Conservation (phyloP, 2,797 vertebrate genomes). For the Lacerta bilineata region DNA sequence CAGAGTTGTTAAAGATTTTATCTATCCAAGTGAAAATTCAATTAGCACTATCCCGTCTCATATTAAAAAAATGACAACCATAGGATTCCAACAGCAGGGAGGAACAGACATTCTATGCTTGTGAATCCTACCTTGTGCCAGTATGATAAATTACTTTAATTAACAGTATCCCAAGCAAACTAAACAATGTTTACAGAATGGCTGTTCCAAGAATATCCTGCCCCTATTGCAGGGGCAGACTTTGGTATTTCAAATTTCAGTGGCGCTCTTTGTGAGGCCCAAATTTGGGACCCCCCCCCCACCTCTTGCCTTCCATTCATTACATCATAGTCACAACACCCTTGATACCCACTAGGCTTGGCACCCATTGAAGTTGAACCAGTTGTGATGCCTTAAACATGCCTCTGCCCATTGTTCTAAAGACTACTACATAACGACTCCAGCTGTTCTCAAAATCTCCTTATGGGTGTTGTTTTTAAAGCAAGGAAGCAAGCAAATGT, state of each 20-base stretch:
- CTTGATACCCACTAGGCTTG: too few species aligned
- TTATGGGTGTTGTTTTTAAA: slow-evolving; percentile 34
- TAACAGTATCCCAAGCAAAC: slow-evolving; percentile 85
- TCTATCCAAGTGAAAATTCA: slow-evolving; percentile 86
- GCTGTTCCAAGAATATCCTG: slow-evolving; percentile 75
- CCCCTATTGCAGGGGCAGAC: slow-evolving; percentile 34
- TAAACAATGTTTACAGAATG: slow-evolving; percentile 85
- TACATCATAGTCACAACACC: too few species aligned
- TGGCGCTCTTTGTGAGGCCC: too few species aligned
- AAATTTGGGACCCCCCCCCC: too few species aligned
- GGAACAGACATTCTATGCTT: slow-evolving; percentile 69
- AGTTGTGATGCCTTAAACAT: too few species aligned
- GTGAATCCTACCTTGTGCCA: slow-evolving; percentile 83
- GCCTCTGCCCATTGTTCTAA: slow-evolving; percentile 64
- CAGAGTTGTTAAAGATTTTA: slow-evolving; percentile 86
- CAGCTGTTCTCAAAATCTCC: slow-evolving; percentile 37
- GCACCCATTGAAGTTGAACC: too few species aligned
- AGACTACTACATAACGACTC: slow-evolving; percentile 50
- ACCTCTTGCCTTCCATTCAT: too few species aligned
- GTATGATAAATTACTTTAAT: slow-evolving; percentile 91
- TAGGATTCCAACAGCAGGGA: slow-evolving; percentile 78
- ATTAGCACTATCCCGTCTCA: slow-evolving; percentile 79
- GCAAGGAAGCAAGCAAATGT: neutral
- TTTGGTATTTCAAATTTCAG: too few species aligned
- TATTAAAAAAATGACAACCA: slow-evolving; percentile 68